phyloP scores from a whole-genome alignment of 2,797 vertebrate species.

The Enteromius treurensis region DNA sequence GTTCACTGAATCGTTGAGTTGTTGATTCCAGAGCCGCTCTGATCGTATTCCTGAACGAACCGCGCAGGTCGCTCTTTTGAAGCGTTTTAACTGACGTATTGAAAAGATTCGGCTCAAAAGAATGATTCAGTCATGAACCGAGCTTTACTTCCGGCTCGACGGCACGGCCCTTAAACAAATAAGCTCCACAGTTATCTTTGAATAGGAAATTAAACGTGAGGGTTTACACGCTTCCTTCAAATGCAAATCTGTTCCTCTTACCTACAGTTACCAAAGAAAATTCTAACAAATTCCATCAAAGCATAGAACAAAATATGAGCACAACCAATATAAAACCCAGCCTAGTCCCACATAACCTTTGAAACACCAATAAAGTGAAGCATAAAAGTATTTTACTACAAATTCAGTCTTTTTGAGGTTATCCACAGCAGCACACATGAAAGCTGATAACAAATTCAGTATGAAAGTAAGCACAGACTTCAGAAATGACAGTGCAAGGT shows the following conservation, averaged over 20 bases:
- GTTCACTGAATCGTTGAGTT: neutral
- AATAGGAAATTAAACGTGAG: neutral
- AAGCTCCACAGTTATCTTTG: slow-evolving; percentile 4
- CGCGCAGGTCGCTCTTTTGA: neutral
- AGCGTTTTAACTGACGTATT: neutral
- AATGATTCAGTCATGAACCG: neutral
- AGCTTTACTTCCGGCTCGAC: neutral
- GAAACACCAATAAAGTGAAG: neutral
- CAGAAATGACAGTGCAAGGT: slow-evolving; percentile 77
- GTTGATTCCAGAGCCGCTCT: neutral
- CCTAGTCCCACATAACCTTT: neutral
- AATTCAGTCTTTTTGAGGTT: slow-evolving; percentile 30
- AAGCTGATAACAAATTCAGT: slow-evolving; percentile 75
- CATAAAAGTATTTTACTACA: neutral
- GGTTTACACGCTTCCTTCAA: neutral
- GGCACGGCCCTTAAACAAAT: slow-evolving; percentile 14
- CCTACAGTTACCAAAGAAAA: neutral
- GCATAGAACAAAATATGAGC: neutral
- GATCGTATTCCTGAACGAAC: neutral
- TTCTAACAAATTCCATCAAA: neutral
- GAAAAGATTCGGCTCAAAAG: neutral
- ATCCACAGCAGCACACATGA: slow-evolving; percentile 66
- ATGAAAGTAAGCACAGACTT: slow-evolving; percentile 72
- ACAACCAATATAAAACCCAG: neutral
- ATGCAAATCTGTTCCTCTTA: neutral